Evolutionary conservation across 2,113 vertebrate species (phyloP).

Genomic region (Neofelis nebulosa): DNA sequence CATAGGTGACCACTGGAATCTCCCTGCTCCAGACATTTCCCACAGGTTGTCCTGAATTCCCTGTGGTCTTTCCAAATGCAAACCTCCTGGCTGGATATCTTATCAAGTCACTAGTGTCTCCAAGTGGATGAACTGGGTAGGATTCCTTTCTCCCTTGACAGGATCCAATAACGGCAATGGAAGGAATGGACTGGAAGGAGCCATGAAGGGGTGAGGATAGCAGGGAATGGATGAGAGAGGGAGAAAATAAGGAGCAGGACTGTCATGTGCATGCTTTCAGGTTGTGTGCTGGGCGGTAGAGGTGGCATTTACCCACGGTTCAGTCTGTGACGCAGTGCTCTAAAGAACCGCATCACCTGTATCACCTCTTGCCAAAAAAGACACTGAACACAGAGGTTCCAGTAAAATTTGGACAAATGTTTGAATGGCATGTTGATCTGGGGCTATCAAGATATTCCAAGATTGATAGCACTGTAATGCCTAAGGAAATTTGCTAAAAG

Average conservation of each 20-base stretch:
- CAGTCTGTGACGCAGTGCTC: neutral
- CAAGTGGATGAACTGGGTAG: neutral
- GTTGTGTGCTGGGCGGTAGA: neutral
- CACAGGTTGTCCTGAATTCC: neutral
- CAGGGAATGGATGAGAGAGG: neutral
- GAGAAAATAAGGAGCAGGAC: neutral
- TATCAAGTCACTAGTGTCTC: neutral
- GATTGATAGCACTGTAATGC: neutral
- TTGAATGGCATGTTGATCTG: neutral
- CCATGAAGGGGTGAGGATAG: neutral
- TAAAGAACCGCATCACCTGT: neutral
- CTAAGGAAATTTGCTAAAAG: neutral
- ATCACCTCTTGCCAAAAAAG: neutral
- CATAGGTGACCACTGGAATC: neutral
- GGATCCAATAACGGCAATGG: neutral
- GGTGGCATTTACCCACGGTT: fast-evolving
- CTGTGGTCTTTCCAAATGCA: neutral
- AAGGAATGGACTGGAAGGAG: neutral
- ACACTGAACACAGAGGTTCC: neutral
- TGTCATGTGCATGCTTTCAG: neutral
- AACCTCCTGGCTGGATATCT: neutral
- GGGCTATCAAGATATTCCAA: neutral
- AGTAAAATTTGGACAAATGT: neutral
- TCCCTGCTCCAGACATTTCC: neutral
- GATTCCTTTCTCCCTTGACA: neutral